Base-by-base conservation (phyloP, 2,888 invertebrate genomes). In the Brachyopa scutellaris region DNA sequence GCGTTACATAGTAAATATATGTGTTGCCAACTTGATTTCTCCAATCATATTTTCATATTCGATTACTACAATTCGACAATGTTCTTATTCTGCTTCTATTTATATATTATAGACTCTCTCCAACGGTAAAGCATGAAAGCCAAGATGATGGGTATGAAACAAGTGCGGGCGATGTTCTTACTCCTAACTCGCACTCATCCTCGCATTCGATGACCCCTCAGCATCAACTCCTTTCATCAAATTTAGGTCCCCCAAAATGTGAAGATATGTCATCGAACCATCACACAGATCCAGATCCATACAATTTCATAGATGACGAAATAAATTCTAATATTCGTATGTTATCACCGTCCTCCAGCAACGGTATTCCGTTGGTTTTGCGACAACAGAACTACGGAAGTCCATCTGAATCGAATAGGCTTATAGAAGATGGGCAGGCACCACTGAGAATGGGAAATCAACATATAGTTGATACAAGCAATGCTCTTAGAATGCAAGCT, bases 81-180 rank as follows among this genome's bases (percentile, higher is more conserved):
- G n/a, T n/a, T n/a, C n/a, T n/a, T n/a, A n/a, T n/a, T n/a, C n/a
- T n/a, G n/a, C n/a, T n/a, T n/a, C n/a, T n/a, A n/a, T n/a, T n/a
- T n/a, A n/a, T n/a, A n/a, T 42, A 40, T 19, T 38, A 85, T 57
- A 87, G 87, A 2, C 86, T 89, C 3, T 90, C 90, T 4, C 89
- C 90, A n/a, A 87, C 78, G 45, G 87, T 86, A 0, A 90, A 90
- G 29, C 92, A 93, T 88, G 96, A 96, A 92, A 94, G 94, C 87
- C 94, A 95, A 88, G 96, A 97, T 92, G 96, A 97, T 92, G 96
- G 96, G 85, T 97, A 97, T 92, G 96, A 96, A 92, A 96, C 96
- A 86, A 95, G 96, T 91, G 95, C 93, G 86, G 93, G 93, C 88
- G 93, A 90, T 86, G 88, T 90, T n/a, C 79, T 90, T 19, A 90